Evolutionary conservation across 2,797 vertebrate species (phyloP).

Genomic region (Helarctos malayanus): DNA sequence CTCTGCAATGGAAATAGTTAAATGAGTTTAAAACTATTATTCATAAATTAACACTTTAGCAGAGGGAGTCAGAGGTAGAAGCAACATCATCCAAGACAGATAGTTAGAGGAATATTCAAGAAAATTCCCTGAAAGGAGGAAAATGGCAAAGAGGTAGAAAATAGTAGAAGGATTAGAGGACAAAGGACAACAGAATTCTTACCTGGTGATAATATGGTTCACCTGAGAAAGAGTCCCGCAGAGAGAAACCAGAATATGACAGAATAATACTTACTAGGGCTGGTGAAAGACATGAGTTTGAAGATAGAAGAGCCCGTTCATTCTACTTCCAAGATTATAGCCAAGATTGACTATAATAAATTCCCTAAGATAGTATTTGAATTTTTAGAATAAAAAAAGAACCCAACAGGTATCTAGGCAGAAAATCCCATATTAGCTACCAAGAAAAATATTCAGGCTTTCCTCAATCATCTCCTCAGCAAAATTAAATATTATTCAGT

Average conservation of each 20-base stretch:
- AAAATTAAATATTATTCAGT: background rate
- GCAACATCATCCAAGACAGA: background rate
- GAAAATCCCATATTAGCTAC: background rate
- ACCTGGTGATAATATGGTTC: background rate
- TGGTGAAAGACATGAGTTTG: background rate
- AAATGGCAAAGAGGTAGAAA: background rate
- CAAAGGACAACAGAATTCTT: background rate
- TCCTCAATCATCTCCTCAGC: background rate
- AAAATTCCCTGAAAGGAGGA: background rate
- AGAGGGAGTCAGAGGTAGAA: background rate
- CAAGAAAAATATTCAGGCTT: background rate
- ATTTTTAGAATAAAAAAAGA: background rate
- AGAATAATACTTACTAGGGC: background rate
- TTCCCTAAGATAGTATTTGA: background rate
- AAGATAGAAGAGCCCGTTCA: background rate
- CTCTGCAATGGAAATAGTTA: background rate
- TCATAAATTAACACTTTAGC: background rate
- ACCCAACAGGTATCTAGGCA: background rate
- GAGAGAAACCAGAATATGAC: background rate
- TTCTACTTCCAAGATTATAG: background rate
- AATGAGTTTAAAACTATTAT: background rate
- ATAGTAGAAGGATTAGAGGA: background rate
- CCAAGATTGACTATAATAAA: background rate
- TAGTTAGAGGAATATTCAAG: background rate
- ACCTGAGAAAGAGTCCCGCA: background rate